Conservation (phyloP, 2,113 vertebrate genomes). For the Gnathonemus longibarbis region DNA sequence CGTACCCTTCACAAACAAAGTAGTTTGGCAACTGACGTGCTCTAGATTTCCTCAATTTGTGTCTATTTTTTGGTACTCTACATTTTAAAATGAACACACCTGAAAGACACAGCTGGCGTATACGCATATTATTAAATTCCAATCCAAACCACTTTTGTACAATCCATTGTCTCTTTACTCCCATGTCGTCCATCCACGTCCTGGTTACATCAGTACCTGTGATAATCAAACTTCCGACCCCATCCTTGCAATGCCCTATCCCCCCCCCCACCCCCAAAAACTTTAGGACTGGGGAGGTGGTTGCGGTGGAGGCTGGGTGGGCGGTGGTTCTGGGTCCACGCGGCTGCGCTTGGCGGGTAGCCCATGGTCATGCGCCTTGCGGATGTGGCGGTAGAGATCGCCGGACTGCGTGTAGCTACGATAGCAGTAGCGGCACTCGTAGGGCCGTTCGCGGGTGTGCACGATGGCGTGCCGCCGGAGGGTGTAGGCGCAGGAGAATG, state of each 20-base stretch:
- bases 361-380: conserved; percentile 78
- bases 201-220: background rate
- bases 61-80: background rate
- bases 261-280: background rate
- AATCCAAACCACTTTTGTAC: background rate
- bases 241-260: background rate
- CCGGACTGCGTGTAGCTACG: conserved; percentile 90
- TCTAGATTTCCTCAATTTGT: background rate
- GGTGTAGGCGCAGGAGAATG: conserved; percentile 87
- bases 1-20: background rate
- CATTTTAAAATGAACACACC: background rate
- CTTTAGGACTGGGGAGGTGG: conserved; percentile 24
- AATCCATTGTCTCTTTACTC: background rate
- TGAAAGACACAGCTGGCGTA: background rate
- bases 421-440: conserved; percentile 85
- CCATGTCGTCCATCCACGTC: background rate
- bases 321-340: conserved; percentile 50
- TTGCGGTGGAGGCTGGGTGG: background rate
- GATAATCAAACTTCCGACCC: background rate
- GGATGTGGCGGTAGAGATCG: conserved; percentile 86
- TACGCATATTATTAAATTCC: background rate
- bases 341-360: conserved; percentile 70
- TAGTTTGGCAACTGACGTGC: background rate
- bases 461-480: conserved; percentile 84
- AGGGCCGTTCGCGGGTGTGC: conserved; percentile 82